Evolutionary conservation across 1,140 invertebrate species (phyloP), one percentile per base, ranked within the genome.

Genomic region (Octopus bimaculoides): DNA sequence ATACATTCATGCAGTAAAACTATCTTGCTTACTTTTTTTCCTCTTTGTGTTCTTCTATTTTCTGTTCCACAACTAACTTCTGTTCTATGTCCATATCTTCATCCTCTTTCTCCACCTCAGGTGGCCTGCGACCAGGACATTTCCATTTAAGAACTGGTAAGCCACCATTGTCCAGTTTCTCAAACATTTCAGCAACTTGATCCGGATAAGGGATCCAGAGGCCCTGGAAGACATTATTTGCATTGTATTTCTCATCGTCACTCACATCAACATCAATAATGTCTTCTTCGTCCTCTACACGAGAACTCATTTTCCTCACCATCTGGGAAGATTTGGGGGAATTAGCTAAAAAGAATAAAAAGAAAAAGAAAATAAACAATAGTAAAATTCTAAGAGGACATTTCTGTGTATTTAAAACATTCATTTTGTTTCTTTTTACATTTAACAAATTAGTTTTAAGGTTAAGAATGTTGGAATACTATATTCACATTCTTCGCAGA

Each of bases 181-280:
- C 74, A 75, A 75, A 75, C 74, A 75, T 75, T 17, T 75, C 74
- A 6, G 74, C 74, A n/a, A 75, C 74, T 17, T 75, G 41, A 75
- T 53, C 74, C 8, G 74, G 74, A 41, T 52, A 52, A 75, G 74
- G 74, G 52, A 75, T 75, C 74, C 74, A 75, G 6, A 75, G 74
- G 6, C 74, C 74, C 17, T 75, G 74, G 74, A 75, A 75, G 26
- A 53, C 52, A 53, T 53, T 75, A 14, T 52, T 14, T 7, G 74
- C 14, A 10, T 75, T 20, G 52, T 75, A 75, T 53, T 75, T 75
- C 41, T 75, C 74, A 75, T 75, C 74, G 4, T 75, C 74, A 52
- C 74, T 75, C 20, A 75, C 74, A 75, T 75, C 74, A 9, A 75
- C 74, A 41, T 75, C 74, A 52, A 75, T 41, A 14, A 75, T 14